These are phyloP conservation scores for Bugula neritina DNA, from an alignment of 2,888 invertebrate genomes.

Conservation along the genomic window DNA sequence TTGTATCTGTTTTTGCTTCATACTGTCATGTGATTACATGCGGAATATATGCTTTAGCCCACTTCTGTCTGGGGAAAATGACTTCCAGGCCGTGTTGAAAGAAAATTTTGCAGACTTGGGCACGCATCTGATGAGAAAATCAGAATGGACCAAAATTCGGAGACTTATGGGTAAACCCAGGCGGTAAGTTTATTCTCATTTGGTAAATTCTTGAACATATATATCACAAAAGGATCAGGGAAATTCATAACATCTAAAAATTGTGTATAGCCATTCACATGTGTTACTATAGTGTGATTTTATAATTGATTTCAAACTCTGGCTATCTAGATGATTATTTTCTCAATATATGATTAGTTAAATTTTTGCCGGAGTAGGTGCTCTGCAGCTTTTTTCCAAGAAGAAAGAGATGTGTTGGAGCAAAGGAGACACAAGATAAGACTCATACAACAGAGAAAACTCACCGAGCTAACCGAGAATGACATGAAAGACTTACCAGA, in stretches of 20 bases:
- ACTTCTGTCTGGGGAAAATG: constrained; percentile 89
- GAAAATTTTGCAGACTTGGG: constrained; percentile 90
- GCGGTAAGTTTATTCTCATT: constrained; percentile 67
- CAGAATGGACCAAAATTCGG: constrained; percentile 91
- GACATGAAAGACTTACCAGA: constrained; percentile 79
- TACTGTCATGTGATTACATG: too few species aligned
- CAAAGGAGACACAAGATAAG: constrained; percentile 85
- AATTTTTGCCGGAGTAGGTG: too few species aligned
- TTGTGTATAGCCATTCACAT: too few species aligned
- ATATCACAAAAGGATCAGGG: too few species aligned
- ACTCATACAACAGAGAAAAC: constrained; percentile 82
- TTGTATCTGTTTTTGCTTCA: too few species aligned
- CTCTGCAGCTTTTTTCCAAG: constrained; percentile 77
- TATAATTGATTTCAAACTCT: too few species aligned
- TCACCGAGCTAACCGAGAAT: constrained; percentile 58
- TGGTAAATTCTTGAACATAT: too few species aligned
- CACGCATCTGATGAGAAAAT: constrained; percentile 73
- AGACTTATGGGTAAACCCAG: constrained; percentile 95
- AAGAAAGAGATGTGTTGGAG: constrained; percentile 84
- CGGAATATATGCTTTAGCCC: constrained; percentile 65
- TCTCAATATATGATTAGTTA: too few species aligned
- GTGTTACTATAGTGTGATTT: too few species aligned
- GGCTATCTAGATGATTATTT: too few species aligned
- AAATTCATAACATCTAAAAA: too few species aligned
- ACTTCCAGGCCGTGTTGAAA: constrained; percentile 84